A percentile compares a stretch with the other conserved stretches of the same genome.
Conservation (phyloP, 2,888 invertebrate genomes). For the Margaritifera margaritifera region DNA sequence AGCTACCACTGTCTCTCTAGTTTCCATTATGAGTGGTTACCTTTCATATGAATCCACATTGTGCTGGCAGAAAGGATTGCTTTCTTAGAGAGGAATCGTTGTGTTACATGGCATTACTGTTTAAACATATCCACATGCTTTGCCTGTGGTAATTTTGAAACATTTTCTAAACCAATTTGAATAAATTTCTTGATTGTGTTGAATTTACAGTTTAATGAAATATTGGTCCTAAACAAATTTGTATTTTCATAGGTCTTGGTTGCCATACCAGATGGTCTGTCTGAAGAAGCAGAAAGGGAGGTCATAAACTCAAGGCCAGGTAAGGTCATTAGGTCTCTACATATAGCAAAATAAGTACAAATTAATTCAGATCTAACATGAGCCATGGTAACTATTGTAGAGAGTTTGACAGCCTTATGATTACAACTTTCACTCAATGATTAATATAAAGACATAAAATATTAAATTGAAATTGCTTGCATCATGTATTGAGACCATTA, state of each 20-base stretch:
- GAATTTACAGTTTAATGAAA: too few species aligned
- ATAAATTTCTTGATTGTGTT: neutral
- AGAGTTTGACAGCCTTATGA: neutral
- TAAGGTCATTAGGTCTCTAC: conserved; percentile 13
- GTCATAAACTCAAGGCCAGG: conserved; percentile 53
- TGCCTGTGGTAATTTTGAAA: neutral
- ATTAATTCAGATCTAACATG: neutral
- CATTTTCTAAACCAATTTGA: neutral
- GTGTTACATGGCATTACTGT: too few species aligned
- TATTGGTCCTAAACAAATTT: too few species aligned
- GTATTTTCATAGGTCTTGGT: conserved; percentile 37
- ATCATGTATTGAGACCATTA: too few species aligned
- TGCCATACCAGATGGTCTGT: conserved; percentile 45
- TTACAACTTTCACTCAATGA: neutral
- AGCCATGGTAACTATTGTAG: too few species aligned
- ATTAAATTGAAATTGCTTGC: too few species aligned
- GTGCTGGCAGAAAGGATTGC: too few species aligned
- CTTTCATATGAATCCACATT: too few species aligned
- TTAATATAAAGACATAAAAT: neutral
- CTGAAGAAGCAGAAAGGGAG: conserved; percentile 48
- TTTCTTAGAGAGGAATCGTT: too few species aligned
- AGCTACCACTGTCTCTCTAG: too few species aligned
- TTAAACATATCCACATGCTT: neutral
- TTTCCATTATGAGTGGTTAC: too few species aligned
- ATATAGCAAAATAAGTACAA: neutral